These are phyloP conservation scores for Taenaris catops DNA, from an alignment of 2,888 invertebrate genomes.

Conservation along the genomic window DNA sequence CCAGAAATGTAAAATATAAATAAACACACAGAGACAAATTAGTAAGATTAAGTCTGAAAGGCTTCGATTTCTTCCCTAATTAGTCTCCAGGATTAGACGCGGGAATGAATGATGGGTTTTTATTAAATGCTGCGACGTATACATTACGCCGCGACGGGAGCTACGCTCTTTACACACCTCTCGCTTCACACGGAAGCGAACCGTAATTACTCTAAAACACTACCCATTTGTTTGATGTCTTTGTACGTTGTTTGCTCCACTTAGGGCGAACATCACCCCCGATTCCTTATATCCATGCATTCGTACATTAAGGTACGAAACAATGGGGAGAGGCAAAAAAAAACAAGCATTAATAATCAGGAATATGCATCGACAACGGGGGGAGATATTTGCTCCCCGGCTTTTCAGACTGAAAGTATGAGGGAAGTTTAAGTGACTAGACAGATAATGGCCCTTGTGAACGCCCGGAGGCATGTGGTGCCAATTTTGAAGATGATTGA, in stretches of 20 bases:
- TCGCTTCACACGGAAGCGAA: slow-evolving; percentile 71
- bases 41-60: no score
- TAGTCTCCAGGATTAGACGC: slow-evolving; percentile 27
- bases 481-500: slow-evolving; percentile 16
- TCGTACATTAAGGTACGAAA: slow-evolving; percentile 62
- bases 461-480: slow-evolving; percentile 20
- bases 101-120: slow-evolving; percentile 26
- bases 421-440: slow-evolving; percentile 55
- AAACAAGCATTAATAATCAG: slow-evolving; percentile 76
- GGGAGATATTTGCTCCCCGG: slow-evolving; percentile 40
- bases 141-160: slow-evolving; percentile 40
- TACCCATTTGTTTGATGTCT: slow-evolving; percentile 80
- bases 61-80: slow-evolving; percentile 26
- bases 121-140: slow-evolving; percentile 35
- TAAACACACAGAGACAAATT: no score
- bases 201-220: slow-evolving; percentile 80
- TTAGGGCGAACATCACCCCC: slow-evolving; percentile 73
- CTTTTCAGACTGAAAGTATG: slow-evolving; percentile 53
- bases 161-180: slow-evolving; percentile 63
- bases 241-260: slow-evolving; percentile 78
- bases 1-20: no score
- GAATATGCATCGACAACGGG: slow-evolving; percentile 69
- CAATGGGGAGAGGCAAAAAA: slow-evolving; percentile 71
- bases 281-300: slow-evolving; percentile 64
- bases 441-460: slow-evolving; percentile 39